Evolutionary conservation across 2,113 vertebrate genomes (phyloP).

Genomic region (Pollimyrus isidori): DNA sequence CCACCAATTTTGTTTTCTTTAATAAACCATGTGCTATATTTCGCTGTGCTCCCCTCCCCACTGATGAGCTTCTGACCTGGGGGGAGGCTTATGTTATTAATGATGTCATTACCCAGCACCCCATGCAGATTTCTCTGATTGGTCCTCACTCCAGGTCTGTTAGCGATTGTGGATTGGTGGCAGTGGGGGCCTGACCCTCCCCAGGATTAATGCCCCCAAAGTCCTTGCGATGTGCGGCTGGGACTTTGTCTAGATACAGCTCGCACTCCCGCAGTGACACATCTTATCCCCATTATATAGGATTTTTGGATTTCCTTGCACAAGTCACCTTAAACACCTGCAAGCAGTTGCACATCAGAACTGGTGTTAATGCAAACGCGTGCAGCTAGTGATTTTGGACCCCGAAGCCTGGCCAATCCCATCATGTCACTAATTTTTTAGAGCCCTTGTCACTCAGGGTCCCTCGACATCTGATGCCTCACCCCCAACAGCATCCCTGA

Average conservation of each 20-base stretch:
- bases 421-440: neutral
- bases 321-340: neutral
- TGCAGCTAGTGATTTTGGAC: neutral
- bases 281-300: neutral
- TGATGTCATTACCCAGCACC: slow-evolving; percentile 67
- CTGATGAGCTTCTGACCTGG: slow-evolving; percentile 64
- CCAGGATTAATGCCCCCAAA: slow-evolving; percentile 45
- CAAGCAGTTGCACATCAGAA: neutral
- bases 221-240: slow-evolving; percentile 50
- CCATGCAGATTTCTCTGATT: slow-evolving; percentile 59
- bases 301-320: neutral
- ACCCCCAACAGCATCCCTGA: neutral
- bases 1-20: neutral
- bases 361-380: neutral
- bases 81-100: slow-evolving; percentile 66
- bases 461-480: neutral
- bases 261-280: neutral
- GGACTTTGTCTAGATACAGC: slow-evolving; percentile 23
- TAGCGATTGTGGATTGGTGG: slow-evolving; percentile 49
- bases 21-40: neutral
- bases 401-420: neutral
- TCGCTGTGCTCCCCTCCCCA: slow-evolving; percentile 27
- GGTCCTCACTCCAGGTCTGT: slow-evolving; percentile 55
- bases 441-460: neutral
- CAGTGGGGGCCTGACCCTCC: slow-evolving; percentile 39